Percentiles rank a stretch among this genome's conserved stretches.
Conservation (phyloP, 2,888 invertebrate species). For the Venusia cambrica region DNA sequence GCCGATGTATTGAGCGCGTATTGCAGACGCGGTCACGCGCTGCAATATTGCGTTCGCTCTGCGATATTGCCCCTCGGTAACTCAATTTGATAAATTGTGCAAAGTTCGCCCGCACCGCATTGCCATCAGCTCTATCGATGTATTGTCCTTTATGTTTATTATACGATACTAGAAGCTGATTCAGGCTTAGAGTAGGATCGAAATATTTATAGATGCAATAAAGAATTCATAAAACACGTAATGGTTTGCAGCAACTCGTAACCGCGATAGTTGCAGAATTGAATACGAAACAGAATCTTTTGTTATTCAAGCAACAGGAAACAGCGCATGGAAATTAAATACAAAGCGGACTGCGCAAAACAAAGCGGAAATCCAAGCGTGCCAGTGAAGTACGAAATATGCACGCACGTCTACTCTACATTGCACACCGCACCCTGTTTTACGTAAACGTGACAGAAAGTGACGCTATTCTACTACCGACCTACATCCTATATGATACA, state of each 20-base stretch:
- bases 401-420: conserved; percentile 31
- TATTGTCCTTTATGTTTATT: conserved; percentile 34
- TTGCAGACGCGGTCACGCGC: conserved; percentile 81
- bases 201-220: too few species aligned
- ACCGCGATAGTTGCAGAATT: conserved; percentile 13
- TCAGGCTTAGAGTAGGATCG: too few species aligned
- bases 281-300: conserved; percentile 24
- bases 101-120: conserved; percentile 69
- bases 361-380: conserved; percentile 26
- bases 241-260: conserved; percentile 11
- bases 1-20: conserved; percentile 81
- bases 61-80: conserved; percentile 79
- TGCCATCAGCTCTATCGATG: conserved; percentile 59
- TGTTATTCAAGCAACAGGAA: conserved; percentile 28
- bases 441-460: conserved; percentile 20
- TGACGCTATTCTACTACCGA: conserved; percentile 5
- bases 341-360: conserved; percentile 27
- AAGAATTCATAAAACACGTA: conserved; percentile 12
- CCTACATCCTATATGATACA: too few species aligned
- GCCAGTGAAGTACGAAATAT: conserved; percentile 33
- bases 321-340: conserved; percentile 29
- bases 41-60: conserved; percentile 80
- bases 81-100: conserved; percentile 80
- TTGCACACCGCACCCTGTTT: conserved; percentile 35
- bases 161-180: conserved; percentile 8